phyloP scores from a whole-genome alignment of 2,113 vertebrate genomes.

The Cettia cetti region DNA sequence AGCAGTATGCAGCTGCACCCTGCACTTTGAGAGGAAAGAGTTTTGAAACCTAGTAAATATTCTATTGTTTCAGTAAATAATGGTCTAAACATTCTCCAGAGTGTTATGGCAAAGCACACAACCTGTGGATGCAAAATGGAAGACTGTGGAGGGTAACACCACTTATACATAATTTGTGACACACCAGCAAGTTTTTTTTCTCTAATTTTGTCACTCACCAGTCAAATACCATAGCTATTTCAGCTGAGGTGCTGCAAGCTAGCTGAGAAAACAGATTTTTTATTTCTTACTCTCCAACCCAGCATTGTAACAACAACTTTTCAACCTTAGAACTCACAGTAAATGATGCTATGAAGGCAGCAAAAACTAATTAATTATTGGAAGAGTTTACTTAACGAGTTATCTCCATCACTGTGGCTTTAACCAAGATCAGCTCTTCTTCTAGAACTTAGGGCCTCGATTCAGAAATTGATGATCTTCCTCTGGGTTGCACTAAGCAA shows the following conservation, averaged over 20 bases:
- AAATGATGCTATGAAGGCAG: background rate
- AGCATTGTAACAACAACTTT: background rate
- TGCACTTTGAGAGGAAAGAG: background rate
- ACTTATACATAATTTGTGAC: rapidly evolving
- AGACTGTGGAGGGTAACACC: background rate
- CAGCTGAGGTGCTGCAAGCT: background rate
- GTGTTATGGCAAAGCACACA: rapidly evolving
- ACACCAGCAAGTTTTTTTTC: background rate
- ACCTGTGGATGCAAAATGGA: background rate
- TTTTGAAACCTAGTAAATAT: background rate
- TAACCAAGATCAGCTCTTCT: background rate
- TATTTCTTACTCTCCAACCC: background rate
- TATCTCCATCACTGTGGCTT: background rate
- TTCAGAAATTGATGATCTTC: background rate
- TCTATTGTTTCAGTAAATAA: background rate
- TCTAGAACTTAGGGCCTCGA: rapidly evolving
- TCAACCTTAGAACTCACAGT: background rate
- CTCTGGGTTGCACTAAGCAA: background rate
- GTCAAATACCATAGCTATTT: background rate
- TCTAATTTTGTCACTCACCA: background rate
- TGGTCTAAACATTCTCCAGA: background rate
- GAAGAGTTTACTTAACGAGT: background rate
- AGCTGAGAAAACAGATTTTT: background rate
- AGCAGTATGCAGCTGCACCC: background rate
- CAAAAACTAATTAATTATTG: background rate